Percentiles rank a stretch among this genome's conserved stretches.
Evolutionary conservation across 30 jellyfish, hydroid and myxozoan genomes (phyloP).

Genomic region (Hydractinia echinata): DNA sequence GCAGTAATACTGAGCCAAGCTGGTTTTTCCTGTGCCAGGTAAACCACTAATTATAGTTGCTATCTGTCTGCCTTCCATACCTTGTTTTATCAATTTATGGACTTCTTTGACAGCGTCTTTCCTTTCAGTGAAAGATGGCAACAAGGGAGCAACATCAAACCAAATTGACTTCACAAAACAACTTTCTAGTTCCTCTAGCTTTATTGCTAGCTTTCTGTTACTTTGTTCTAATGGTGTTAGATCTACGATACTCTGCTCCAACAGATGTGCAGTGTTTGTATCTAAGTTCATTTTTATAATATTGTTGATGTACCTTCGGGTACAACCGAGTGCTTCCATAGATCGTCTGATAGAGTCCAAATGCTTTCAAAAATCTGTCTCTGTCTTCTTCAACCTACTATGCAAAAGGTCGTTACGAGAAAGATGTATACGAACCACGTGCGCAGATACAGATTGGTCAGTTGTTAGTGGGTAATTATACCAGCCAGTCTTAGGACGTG

Average conservation of each 20-base stretch:
- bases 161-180: not conserved
- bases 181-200: not conserved
- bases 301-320: not conserved
- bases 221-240: not conserved
- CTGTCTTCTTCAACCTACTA: not conserved
- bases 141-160: not conserved
- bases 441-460: not conserved
- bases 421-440: not conserved
- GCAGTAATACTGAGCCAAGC: slow-evolving; percentile 37
- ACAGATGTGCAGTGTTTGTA: not conserved
- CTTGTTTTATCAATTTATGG: not conserved
- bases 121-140: not conserved
- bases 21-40: slow-evolving; percentile 54
- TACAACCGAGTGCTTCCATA: not conserved
- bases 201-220: not conserved
- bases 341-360: not conserved
- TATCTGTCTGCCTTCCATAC: not conserved
- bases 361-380: not conserved
- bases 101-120: not conserved
- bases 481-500: slow-evolving; percentile 7
- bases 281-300: not conserved
- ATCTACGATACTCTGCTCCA: not conserved
- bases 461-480: not conserved
- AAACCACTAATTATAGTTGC: slow-evolving; percentile 40
- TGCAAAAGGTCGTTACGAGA: not conserved